These are phyloP conservation scores for Zenarchopterus dispar DNA, from an alignment of 2,797 vertebrate species.

Conservation along the genomic window DNA sequence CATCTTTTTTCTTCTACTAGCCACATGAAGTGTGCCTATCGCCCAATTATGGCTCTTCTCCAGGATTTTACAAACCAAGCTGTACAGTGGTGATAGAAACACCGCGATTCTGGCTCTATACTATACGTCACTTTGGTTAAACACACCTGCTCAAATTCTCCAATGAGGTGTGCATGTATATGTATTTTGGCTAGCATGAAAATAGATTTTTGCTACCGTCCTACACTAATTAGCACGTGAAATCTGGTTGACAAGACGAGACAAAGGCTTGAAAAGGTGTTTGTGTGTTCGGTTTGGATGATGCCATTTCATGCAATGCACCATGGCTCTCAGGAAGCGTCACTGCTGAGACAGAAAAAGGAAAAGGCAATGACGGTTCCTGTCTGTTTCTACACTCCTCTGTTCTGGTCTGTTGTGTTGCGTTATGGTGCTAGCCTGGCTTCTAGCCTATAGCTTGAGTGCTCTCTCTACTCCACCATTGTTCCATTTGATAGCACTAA, in stretches of 20 bases:
- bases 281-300: conserved; percentile 73
- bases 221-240: conserved; percentile 75
- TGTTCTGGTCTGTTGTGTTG: conserved; percentile 76
- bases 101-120: conserved; percentile 33
- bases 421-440: conserved; percentile 74
- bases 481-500: conserved; percentile 85
- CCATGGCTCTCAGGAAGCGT: conserved; percentile 76
- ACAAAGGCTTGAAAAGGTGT: conserved; percentile 79
- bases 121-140: conserved; percentile 62
- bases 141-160: conserved; percentile 63
- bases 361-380: conserved; percentile 70
- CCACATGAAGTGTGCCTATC: conserved; percentile 38
- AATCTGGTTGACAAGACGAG: conserved; percentile 74
- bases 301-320: conserved; percentile 80
- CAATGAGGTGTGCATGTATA: conserved; percentile 42
- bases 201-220: conserved; percentile 68
- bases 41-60: conserved; percentile 31
- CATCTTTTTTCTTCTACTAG: conserved; percentile 6
- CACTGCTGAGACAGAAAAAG: conserved; percentile 66
- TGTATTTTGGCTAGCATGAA: conserved; percentile 67
- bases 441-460: conserved; percentile 75
- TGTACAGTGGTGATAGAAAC: conserved; percentile 56
- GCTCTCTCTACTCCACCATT: conserved; percentile 80
- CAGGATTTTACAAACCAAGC: conserved; percentile 46
- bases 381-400: conserved; percentile 63